Evolutionary conservation across 2,113 vertebrate genomes (phyloP).

Genomic region (Willisornis vidua): DNA sequence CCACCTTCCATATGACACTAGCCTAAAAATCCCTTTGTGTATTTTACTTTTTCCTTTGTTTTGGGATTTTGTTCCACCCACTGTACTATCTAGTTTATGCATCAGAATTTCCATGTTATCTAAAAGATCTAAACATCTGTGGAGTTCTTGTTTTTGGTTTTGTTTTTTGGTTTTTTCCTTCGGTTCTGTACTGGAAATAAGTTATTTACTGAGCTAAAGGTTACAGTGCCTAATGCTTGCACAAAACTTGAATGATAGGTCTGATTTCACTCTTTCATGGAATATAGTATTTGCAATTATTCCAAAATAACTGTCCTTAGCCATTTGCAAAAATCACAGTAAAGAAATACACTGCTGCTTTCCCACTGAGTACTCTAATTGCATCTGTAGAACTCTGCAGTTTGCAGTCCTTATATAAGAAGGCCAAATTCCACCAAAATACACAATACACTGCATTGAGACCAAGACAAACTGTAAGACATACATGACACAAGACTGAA

Average conservation of each 20-base stretch:
- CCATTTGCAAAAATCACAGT: not conserved
- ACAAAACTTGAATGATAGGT: not conserved
- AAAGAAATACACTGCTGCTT: not conserved
- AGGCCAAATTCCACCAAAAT: not conserved
- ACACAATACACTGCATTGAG: not conserved
- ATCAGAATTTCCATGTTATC: not conserved
- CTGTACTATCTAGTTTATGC: not conserved
- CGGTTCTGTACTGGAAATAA: not conserved
- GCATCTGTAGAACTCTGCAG: not conserved
- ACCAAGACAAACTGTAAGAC: not conserved
- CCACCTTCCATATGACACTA: not conserved
- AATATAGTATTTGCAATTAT: not conserved
- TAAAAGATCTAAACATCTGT: not conserved
- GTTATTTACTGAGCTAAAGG: not conserved
- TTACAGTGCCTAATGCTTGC: not conserved
- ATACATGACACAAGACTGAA: not conserved
- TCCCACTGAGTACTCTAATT: not conserved
- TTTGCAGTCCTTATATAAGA: not conserved
- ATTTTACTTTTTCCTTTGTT: not conserved
- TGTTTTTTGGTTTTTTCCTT: rapidly evolving
- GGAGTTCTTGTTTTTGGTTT: too few relatives aligned
- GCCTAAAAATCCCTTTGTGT: not conserved
- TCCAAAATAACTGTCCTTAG: not conserved
- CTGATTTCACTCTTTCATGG: not conserved
- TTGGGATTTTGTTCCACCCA: not conserved